These are phyloP conservation scores for Heliconius congener DNA, from an alignment of 1,140 invertebrate genomes.

Conservation along the genomic window DNA sequence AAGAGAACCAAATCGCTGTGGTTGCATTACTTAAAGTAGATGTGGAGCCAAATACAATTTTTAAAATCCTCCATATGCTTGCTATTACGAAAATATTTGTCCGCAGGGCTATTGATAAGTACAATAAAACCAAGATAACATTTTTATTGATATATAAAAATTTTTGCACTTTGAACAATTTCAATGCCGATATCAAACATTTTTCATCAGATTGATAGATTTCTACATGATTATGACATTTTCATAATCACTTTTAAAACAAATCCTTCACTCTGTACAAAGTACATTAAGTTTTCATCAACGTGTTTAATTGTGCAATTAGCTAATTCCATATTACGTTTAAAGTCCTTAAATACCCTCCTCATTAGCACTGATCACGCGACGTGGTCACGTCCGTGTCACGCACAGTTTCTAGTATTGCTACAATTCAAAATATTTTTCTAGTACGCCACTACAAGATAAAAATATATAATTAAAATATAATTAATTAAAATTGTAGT, in stretches of 20 bases:
- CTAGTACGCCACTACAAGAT: neutral
- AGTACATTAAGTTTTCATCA: constrained; percentile 17
- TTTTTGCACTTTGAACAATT: no score
- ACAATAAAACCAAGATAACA: no score
- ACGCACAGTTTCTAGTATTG: constrained; percentile 18
- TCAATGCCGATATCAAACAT: no score
- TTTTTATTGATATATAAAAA: no score
- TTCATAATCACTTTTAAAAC: neutral
- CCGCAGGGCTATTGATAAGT: no score
- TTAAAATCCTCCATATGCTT: no score
- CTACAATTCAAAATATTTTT: constrained; percentile 17
- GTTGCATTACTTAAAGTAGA: no score
- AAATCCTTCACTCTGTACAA: neutral
- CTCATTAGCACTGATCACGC: constrained; percentile 42
- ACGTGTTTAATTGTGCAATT: constrained; percentile 6
- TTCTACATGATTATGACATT: neutral
- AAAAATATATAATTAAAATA: neutral
- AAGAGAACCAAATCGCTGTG: no score
- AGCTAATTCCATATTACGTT: constrained; percentile 23
- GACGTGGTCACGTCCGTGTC: constrained; percentile 34
- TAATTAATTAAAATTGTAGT: neutral
- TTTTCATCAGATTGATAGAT: no score
- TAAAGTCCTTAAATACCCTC: constrained; percentile 35
- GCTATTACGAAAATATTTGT: no score
- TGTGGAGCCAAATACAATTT: no score